Evolutionary conservation across 2,797 vertebrate species (phyloP).

Genomic region (Kryptopterus vitreolus): DNA sequence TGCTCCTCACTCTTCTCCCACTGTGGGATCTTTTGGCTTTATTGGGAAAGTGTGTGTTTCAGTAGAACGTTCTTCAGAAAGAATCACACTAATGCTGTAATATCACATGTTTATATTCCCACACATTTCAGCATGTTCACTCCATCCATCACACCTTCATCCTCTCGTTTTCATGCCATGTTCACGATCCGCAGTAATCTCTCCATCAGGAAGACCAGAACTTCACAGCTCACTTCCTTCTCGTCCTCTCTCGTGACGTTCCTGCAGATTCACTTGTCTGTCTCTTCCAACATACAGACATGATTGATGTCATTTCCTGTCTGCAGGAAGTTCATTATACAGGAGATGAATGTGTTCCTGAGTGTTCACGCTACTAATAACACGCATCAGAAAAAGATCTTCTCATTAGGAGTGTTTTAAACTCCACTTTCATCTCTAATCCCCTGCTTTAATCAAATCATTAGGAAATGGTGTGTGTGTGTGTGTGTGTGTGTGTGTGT

Average conservation of each 20-base stretch:
- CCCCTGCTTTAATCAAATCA: neutral
- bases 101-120: neutral
- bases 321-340: neutral
- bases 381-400: neutral
- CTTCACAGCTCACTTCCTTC: too few species aligned
- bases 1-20: neutral
- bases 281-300: neutral
- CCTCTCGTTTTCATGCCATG: neutral
- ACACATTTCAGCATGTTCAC: neutral
- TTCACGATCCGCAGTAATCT: neutral
- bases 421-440: neutral
- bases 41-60: too few species aligned
- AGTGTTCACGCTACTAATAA: neutral
- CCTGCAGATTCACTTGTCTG: neutral
- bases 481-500: too few species aligned
- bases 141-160: neutral
- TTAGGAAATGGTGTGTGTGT: neutral
- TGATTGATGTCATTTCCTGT: neutral
- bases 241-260: neutral
- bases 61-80: too few species aligned
- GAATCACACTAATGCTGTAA: too few species aligned
- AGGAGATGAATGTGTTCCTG: neutral
- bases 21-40: too few species aligned
- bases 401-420: neutral
- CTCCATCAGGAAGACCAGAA: neutral